These are phyloP conservation scores for Galago senegalensis DNA, from an alignment of 2,797 vertebrate species.

Conservation along the genomic window DNA sequence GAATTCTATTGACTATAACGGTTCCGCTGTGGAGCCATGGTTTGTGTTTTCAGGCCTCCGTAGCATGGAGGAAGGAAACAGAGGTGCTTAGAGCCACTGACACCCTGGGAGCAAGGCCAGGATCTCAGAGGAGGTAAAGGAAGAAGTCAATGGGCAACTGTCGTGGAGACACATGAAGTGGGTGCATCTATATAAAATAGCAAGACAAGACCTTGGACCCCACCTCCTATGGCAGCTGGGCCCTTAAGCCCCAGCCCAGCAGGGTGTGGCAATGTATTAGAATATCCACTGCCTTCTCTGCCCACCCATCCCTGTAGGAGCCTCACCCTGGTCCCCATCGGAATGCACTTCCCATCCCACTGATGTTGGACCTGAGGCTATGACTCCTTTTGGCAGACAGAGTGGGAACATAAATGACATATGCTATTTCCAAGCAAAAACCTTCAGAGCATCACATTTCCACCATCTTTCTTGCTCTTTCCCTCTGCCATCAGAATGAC, in stretches of 20 bases:
- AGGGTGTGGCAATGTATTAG: background rate
- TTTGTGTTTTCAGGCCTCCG: background rate
- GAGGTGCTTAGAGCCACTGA: background rate
- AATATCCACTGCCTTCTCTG: background rate
- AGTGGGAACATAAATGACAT: background rate
- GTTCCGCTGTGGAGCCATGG: background rate
- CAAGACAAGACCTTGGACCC: background rate
- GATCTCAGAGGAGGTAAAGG: background rate
- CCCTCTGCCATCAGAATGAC: background rate
- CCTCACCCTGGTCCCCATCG: background rate
- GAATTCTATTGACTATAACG: background rate
- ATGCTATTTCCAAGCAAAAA: background rate
- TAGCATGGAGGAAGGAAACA: background rate
- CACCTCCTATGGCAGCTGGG: background rate
- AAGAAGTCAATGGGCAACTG: background rate
- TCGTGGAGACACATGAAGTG: background rate
- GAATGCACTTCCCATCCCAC: background rate
- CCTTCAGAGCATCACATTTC: background rate
- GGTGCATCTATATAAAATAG: background rate
- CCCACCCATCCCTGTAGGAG: background rate
- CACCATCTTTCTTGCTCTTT: background rate
- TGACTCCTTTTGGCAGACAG: background rate
- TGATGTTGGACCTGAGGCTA: background rate
- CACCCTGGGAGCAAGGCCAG: background rate
- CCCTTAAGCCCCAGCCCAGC: background rate